Percentiles rank a stretch among this genome's conserved stretches.
Conservation (phyloP, 2,888 invertebrate species). For the Sclerodermus sp. region DNA sequence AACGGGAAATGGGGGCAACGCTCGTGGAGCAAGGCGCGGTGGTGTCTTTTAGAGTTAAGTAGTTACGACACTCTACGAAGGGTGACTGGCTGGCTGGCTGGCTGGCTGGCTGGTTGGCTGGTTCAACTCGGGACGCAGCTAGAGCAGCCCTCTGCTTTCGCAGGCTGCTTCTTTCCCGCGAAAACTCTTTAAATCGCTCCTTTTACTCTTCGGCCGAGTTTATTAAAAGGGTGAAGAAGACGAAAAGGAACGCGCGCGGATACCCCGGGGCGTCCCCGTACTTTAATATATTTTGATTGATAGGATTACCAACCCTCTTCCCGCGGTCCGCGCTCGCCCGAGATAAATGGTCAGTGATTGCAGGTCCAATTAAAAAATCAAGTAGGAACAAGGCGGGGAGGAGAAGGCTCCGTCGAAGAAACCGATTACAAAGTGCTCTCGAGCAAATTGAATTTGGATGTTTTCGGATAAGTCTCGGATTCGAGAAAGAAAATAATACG, state of each 20-base stretch:
- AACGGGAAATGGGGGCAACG: slow-evolving; percentile 14
- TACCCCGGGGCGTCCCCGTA: slow-evolving; percentile 9
- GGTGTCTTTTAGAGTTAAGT: slow-evolving; percentile 48
- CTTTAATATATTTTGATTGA: slow-evolving; percentile 52
- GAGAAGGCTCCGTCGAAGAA: too few relatives aligned
- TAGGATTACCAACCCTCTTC: slow-evolving; percentile 37
- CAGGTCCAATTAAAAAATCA: too few relatives aligned
- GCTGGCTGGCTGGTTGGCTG: slow-evolving; percentile 11
- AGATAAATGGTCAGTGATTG: too few relatives aligned
- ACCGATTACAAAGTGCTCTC: too few relatives aligned
- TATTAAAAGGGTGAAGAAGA: slow-evolving; percentile 50
- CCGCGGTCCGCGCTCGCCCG: not conserved
- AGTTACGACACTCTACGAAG: slow-evolving; percentile 44
- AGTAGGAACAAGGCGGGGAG: too few relatives aligned
- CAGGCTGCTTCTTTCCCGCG: slow-evolving; percentile 39
- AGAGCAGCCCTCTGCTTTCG: slow-evolving; percentile 21
- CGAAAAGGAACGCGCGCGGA: slow-evolving; percentile 5
- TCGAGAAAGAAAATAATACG: not conserved
- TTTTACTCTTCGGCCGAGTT: slow-evolving; percentile 31
- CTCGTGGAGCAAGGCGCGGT: slow-evolving; percentile 18
- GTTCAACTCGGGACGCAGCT: slow-evolving; percentile 15
- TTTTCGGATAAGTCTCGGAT: too few relatives aligned
- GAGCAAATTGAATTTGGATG: too few relatives aligned
- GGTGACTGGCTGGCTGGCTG: slow-evolving; percentile 20
- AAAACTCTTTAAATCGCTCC: slow-evolving; percentile 44